Evolutionary conservation across 2,113 vertebrate genomes (phyloP).

Genomic region (Hippocampus comes): DNA sequence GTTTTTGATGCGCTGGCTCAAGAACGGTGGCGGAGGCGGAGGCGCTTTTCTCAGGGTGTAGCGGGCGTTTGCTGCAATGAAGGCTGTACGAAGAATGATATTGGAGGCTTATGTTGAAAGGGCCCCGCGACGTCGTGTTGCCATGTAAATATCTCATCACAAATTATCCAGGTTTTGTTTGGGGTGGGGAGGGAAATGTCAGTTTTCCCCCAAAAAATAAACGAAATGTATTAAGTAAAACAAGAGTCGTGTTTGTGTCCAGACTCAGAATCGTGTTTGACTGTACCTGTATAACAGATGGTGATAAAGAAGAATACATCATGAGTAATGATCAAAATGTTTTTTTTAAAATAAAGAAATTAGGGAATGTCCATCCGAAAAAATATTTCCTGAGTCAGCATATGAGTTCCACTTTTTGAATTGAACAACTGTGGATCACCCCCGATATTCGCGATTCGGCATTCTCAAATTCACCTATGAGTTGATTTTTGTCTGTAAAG

Average conservation of each 20-base stretch:
- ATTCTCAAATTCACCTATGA: no score
- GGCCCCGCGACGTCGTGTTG: not conserved
- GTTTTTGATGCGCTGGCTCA: not conserved
- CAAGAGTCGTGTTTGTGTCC: not conserved
- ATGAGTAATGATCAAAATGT: no score
- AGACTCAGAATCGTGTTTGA: no score
- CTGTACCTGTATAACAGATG: no score
- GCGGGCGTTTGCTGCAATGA: conserved; percentile 84
- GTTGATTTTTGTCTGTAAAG: no score
- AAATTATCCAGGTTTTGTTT: not conserved
- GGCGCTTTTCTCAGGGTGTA: conserved; percentile 78
- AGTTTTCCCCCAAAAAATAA: not conserved
- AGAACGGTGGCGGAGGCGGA: conserved; percentile 55
- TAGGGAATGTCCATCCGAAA: no score
- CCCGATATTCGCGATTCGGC: no score
- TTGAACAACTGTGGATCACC: no score
- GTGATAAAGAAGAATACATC: no score
- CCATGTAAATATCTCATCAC: not conserved
- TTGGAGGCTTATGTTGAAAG: conserved; percentile 82
- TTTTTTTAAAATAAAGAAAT: no score
- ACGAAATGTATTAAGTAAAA: not conserved
- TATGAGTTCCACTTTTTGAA: no score
- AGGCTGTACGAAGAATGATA: conserved; percentile 86
- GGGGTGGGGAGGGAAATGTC: not conserved
- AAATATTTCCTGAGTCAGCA: no score